These are phyloP conservation scores for Neosalanx taihuensis DNA, from an alignment of 2,797 vertebrate genomes.

Conservation along the genomic window DNA sequence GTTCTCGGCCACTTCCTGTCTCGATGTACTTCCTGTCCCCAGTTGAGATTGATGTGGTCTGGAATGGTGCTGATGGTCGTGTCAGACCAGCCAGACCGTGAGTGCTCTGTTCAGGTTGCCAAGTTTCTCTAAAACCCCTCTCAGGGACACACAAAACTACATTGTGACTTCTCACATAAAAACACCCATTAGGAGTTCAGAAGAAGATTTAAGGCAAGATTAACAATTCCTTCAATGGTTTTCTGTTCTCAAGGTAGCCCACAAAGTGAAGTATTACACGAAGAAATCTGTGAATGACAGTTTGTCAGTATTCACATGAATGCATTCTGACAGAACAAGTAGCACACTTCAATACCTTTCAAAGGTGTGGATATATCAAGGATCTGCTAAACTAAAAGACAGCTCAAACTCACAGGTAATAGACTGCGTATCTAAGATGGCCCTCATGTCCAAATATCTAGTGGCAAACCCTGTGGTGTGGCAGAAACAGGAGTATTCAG, in stretches of 20 bases:
- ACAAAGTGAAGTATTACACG: background rate
- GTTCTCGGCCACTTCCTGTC: conserved; percentile 46
- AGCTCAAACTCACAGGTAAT: conserved; percentile 39
- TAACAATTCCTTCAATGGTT: background rate
- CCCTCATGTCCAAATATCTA: conserved; percentile 40
- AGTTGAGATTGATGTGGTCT: conserved; percentile 50
- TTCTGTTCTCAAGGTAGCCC: too few species aligned
- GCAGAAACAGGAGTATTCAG: conserved; percentile 41
- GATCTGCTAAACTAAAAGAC: conserved; percentile 36
- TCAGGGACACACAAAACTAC: background rate
- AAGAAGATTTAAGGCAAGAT: background rate
- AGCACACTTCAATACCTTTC: conserved; percentile 25
- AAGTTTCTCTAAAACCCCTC: conserved; percentile 7
- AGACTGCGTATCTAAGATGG: conserved; percentile 43
- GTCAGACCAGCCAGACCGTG: conserved; percentile 34
- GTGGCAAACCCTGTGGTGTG: conserved; percentile 46
- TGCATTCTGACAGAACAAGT: background rate
- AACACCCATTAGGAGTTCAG: background rate
- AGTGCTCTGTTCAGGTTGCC: conserved; percentile 40
- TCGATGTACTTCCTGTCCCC: conserved; percentile 59
- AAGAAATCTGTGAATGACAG: background rate
- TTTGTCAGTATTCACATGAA: background rate
- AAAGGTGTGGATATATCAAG: conserved; percentile 1
- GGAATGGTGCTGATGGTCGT: conserved; percentile 25
- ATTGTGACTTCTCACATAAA: background rate